These are phyloP conservation scores for Dione juno DNA, from an alignment of 2,888 invertebrate species.

Conservation along the genomic window DNA sequence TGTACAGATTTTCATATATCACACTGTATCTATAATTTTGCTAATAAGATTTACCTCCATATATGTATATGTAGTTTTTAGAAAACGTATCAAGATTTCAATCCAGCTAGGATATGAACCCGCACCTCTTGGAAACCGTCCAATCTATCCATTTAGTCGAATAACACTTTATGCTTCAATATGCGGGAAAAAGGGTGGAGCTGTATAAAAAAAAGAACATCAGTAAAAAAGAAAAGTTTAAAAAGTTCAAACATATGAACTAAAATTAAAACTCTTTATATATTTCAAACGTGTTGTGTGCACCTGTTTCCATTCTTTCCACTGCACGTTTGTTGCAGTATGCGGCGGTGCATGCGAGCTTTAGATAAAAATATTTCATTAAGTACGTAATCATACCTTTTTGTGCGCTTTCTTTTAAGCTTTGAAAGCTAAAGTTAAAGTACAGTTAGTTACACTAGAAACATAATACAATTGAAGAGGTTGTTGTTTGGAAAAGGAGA, in stretches of 20 bases:
- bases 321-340: neutral
- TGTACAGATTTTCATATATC: no score
- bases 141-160: no score
- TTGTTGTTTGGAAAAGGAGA: neutral
- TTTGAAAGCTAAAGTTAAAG: neutral
- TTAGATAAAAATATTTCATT: slow-evolving; percentile 12
- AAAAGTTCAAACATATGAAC: neutral
- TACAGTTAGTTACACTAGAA: neutral
- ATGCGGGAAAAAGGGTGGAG: no score
- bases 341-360: neutral
- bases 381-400: neutral
- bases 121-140: no score
- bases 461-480: neutral
- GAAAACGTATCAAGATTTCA: no score
- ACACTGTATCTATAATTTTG: no score
- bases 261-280: neutral
- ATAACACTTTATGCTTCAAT: no score
- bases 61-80: no score
- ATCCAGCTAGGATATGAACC: no score
- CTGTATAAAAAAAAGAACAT: neutral
- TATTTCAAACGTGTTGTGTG: neutral
- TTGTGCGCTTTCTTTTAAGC: neutral
- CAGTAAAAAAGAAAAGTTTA: neutral
- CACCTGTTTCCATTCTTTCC: neutral
- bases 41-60: no score